Evolutionary conservation across 2,888 invertebrate genomes (phyloP).

Genomic region (Sericinus montela): DNA sequence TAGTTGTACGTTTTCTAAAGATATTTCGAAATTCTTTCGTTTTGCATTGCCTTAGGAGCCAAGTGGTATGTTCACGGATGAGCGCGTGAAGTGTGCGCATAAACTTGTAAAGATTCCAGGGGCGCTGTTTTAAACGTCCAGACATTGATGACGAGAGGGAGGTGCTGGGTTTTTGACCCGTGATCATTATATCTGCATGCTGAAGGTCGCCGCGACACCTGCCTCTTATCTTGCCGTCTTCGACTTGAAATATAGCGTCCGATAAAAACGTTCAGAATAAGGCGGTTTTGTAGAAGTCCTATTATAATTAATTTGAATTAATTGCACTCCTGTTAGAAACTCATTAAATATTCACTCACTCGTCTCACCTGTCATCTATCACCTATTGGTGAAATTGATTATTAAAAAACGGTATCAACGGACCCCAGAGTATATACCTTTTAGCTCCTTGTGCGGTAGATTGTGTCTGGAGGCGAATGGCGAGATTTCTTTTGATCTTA

Average conservation of each 20-base stretch:
- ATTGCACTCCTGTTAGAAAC: too few species aligned
- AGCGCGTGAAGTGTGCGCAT: constrained; percentile 1
- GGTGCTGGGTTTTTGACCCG: constrained; percentile 51
- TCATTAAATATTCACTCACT: too few species aligned
- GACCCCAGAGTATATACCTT: too few species aligned
- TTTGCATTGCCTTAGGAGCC: background rate
- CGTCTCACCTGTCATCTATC: too few species aligned
- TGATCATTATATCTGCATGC: constrained; percentile 44
- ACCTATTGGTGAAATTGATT: too few species aligned
- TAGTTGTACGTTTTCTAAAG: background rate
- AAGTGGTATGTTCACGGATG: background rate
- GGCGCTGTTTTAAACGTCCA: background rate
- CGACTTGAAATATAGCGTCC: background rate
- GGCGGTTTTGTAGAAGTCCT: too few species aligned
- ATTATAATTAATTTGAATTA: too few species aligned
- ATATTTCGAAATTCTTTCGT: background rate
- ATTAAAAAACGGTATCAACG: too few species aligned
- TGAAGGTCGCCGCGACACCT: constrained; percentile 57
- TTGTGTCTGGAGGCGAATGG: too few species aligned
- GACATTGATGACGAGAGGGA: background rate
- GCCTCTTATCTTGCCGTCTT: constrained; percentile 25
- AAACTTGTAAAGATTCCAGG: constrained; percentile 14
- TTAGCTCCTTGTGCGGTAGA: too few species aligned
- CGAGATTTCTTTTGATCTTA: too few species aligned
- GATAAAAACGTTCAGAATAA: too few species aligned